These are phyloP conservation scores for Ibycter americanus DNA, from an alignment of 2,797 vertebrate species.

Conservation along the genomic window DNA sequence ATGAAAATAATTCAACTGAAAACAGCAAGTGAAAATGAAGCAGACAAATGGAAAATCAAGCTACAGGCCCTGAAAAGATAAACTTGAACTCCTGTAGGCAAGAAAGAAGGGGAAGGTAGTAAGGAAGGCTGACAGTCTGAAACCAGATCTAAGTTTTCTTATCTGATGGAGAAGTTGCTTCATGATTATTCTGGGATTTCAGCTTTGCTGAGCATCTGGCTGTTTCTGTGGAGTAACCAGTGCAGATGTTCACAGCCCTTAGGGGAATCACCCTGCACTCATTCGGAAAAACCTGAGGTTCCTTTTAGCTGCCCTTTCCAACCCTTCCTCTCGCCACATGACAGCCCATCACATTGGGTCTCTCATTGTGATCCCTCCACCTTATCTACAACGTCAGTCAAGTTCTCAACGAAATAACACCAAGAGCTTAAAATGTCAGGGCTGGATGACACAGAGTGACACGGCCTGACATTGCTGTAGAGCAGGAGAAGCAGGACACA, in stretches of 20 bases:
- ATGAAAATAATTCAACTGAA: not conserved
- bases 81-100: not conserved
- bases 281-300: not conserved
- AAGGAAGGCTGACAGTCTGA: not conserved
- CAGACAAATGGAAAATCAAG: not conserved
- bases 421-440: not conserved
- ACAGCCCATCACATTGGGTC: not conserved
- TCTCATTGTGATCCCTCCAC: not conserved
- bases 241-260: not conserved
- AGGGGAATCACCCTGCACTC: not conserved
- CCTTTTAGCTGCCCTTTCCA: not conserved
- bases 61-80: not conserved
- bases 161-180: not conserved
- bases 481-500: not conserved
- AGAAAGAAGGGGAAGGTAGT: not conserved
- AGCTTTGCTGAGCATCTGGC: not conserved
- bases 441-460: not conserved
- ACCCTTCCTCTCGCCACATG: not conserved
- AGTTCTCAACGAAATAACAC: not conserved
- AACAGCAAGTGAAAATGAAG: not conserved
- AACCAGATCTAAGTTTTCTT: not conserved
- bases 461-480: not conserved
- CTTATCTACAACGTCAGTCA: not conserved
- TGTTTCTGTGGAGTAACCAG: not conserved
- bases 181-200: not conserved